A percentile compares a stretch with the other conserved stretches of the same genome.
Evolutionary conservation across 2,888 invertebrate species (phyloP).

Genomic region (Oasisia sp.): DNA sequence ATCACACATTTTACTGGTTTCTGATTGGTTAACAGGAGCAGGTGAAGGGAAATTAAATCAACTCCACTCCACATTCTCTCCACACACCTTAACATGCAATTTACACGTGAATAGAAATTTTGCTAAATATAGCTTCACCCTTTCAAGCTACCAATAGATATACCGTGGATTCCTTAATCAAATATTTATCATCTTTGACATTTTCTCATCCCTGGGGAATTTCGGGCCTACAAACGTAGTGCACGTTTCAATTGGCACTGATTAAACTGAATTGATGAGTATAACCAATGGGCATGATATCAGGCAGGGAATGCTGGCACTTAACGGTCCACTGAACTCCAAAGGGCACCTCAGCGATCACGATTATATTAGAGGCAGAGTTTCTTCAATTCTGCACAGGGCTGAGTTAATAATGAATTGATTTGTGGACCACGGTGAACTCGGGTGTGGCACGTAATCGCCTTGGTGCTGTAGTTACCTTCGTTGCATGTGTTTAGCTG

Average conservation of each 20-base stretch:
- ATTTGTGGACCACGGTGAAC: not conserved
- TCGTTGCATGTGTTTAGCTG: not conserved
- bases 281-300: not conserved
- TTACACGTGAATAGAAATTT: not conserved
- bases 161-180: not conserved
- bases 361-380: not conserved
- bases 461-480: not conserved
- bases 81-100: not conserved
- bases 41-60: not conserved
- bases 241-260: not conserved
- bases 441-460: not conserved
- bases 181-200: not conserved
- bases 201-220: not conserved
- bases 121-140: not conserved
- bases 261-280: not conserved
- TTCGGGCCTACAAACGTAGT: not conserved
- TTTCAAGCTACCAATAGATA: not conserved
- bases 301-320: not conserved
- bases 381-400: not conserved
- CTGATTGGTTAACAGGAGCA: not conserved
- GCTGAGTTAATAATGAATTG: not conserved
- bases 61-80: not conserved
- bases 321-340: not conserved
- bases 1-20: not conserved
- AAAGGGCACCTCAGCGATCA: not conserved